A percentile compares a stretch with the other conserved stretches of the same genome.
Evolutionary conservation across 2,888 invertebrate genomes (phyloP).

Genomic region (Alviniconcha strummeri): DNA sequence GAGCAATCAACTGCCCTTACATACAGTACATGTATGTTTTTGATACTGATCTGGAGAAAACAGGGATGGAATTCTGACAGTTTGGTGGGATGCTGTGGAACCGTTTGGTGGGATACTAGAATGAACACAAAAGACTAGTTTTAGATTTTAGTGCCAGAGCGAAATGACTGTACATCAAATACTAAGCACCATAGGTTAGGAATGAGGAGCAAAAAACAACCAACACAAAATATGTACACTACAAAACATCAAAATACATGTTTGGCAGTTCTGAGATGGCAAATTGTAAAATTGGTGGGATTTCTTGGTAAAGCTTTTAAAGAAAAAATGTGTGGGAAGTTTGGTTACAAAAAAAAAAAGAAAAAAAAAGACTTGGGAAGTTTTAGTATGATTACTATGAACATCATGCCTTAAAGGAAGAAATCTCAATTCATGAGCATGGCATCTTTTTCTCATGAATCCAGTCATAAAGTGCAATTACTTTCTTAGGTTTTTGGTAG

Average conservation of each 20-base stretch:
- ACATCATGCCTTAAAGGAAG: too few relatives aligned
- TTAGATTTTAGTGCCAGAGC: background rate
- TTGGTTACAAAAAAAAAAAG: background rate
- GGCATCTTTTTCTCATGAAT: too few relatives aligned
- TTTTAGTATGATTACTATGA: too few relatives aligned
- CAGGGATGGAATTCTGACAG: constrained; percentile 8
- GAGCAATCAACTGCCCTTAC: too few relatives aligned
- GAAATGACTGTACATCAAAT: background rate
- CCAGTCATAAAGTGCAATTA: too few relatives aligned
- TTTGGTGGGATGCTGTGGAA: background rate
- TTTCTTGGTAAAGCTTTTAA: background rate
- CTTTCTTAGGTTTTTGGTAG: background rate
- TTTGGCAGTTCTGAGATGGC: constrained; percentile 23
- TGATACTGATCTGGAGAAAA: background rate
- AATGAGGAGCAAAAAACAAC: background rate
- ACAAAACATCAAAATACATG: background rate
- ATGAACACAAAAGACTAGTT: background rate
- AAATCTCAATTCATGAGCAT: too few relatives aligned
- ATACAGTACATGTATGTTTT: too few relatives aligned
- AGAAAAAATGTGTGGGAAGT: too few relatives aligned
- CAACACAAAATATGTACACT: background rate
- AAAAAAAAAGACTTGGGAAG: background rate
- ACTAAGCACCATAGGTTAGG: constrained; percentile 12
- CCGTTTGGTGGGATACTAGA: constrained; percentile 7
- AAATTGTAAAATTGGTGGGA: background rate